Conservation (phyloP, 2,888 invertebrate species). For the Hololepta plana region DNA sequence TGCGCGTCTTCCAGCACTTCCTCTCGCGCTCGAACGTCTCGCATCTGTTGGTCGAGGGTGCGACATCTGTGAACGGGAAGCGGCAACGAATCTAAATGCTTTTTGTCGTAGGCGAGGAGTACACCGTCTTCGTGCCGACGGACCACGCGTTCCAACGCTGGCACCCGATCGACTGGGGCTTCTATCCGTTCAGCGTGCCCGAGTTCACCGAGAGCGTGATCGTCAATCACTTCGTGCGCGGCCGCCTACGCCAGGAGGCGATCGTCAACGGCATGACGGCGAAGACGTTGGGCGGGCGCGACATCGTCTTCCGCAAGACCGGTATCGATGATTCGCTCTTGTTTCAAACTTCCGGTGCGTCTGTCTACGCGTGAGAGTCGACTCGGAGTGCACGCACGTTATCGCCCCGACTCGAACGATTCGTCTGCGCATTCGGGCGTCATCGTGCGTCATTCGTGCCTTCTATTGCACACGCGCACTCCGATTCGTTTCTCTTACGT, state of each 20-base stretch:
- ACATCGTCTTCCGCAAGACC: slow-evolving; percentile 35
- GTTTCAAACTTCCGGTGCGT: too few species aligned
- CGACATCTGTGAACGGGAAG: too few species aligned
- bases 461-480: too few species aligned
- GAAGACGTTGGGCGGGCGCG: slow-evolving; percentile 38
- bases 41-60: slow-evolving; percentile 33
- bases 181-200: slow-evolving; percentile 47
- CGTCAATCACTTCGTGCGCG: slow-evolving; percentile 40
- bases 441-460: too few species aligned
- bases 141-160: slow-evolving; percentile 47
- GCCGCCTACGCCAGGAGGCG: slow-evolving; percentile 34
- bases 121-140: slow-evolving; percentile 43
- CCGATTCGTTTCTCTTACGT: too few species aligned
- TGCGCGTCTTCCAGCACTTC: slow-evolving; percentile 44
- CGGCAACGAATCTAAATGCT: slow-evolving; percentile 2
- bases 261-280: slow-evolving; percentile 35
- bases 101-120: slow-evolving; percentile 30
- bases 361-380: background rate
- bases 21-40: slow-evolving; percentile 41
- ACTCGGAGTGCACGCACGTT: background rate
- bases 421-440: too few species aligned
- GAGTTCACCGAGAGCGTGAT: slow-evolving; percentile 43
- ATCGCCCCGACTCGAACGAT: too few species aligned
- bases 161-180: slow-evolving; percentile 53
- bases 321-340: slow-evolving; percentile 27